Conservation (phyloP, 2,797 vertebrate genomes). For the Gastrophryne carolinensis region DNA sequence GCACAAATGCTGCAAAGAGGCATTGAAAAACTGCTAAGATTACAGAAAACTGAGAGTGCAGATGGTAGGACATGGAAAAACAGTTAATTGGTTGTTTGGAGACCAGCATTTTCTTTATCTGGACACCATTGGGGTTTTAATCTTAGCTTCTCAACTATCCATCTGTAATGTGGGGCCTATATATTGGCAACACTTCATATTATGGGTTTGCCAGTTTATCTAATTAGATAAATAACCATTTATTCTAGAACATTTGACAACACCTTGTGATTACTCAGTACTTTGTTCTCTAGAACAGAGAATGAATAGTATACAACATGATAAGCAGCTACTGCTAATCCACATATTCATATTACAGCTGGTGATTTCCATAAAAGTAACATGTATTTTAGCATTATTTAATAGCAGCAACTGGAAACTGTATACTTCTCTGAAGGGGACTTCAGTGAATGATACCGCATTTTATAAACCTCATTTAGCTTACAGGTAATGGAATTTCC, state of each 20-base stretch:
- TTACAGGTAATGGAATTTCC: too few relatives aligned
- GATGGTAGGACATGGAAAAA: background rate
- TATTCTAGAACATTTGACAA: background rate
- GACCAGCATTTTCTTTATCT: background rate
- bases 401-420: too few relatives aligned
- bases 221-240: background rate
- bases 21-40: background rate
- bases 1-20: background rate
- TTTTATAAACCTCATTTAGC: too few relatives aligned
- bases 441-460: too few relatives aligned
- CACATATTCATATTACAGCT: too few relatives aligned
- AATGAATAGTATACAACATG: too few relatives aligned
- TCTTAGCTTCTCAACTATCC: background rate
- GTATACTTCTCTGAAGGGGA: too few relatives aligned
- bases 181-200: background rate
- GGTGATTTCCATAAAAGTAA: too few relatives aligned
- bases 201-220: background rate
- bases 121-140: background rate
- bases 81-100: background rate
- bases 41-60: background rate
- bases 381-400: too few relatives aligned
- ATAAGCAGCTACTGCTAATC: too few relatives aligned
- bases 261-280: too few relatives aligned
- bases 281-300: too few relatives aligned
- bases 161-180: background rate